Percentiles rank a stretch among this genome's conserved stretches.
Conservation (phyloP, 2,888 invertebrate species). For the Mythimna impura region DNA sequence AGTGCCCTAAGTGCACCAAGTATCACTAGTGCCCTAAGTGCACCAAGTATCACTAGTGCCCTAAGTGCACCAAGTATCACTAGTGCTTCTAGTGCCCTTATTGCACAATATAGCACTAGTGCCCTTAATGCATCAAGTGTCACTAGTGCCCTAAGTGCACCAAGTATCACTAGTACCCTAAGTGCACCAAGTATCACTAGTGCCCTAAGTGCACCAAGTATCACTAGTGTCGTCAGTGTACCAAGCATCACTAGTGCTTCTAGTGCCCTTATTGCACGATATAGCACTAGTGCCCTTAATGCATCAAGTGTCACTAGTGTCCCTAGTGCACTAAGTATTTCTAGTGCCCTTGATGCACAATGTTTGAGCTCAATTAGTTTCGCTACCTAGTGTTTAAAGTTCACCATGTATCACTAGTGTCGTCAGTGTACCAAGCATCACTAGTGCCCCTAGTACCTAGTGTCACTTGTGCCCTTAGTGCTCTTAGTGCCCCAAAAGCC, state of each 20-base stretch:
- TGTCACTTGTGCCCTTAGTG: conserved; percentile 8
- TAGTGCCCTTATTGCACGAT: conserved; percentile 8
- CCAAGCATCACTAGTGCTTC: not conserved
- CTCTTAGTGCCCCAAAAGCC: not conserved
- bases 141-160: not conserved
- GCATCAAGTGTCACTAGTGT: not conserved
- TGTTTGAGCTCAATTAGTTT: not conserved
- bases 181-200: conserved; percentile 16
- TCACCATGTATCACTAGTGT: not conserved
- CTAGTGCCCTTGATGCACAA: not conserved
- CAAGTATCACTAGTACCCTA: too few relatives aligned
- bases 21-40: not conserved
- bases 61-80: not conserved
- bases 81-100: not conserved
- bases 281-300: conserved; percentile 2
- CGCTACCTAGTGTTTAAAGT: not conserved
- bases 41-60: conserved; percentile 17
- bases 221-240: not conserved
- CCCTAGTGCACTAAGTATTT: too few relatives aligned
- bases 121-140: not conserved
- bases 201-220: conserved; percentile 6
- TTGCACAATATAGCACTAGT: conserved; percentile 19
- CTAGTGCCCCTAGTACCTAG: conserved; percentile 12
- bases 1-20: too few relatives aligned
- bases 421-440: not conserved